Evolutionary conservation across 2,113 vertebrate species (phyloP).

Genomic region (Scalopus aquaticus): DNA sequence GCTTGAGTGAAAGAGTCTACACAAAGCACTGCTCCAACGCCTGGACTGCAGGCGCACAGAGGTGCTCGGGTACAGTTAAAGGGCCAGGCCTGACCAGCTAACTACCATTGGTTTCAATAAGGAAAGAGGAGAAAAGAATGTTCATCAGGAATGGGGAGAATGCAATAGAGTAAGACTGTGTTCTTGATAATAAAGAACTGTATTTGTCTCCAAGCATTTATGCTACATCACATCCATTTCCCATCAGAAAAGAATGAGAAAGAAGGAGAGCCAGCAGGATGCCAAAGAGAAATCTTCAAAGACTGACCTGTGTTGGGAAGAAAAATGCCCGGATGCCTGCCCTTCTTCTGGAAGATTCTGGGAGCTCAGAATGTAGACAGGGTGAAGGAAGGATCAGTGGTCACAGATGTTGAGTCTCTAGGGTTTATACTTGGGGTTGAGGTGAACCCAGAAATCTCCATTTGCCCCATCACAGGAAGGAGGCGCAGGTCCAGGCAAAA

Average conservation of each 20-base stretch:
- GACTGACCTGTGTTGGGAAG: background rate
- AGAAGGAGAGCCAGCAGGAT: background rate
- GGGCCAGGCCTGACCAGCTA: background rate
- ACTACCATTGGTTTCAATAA: background rate
- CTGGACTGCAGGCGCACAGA: background rate
- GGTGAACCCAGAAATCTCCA: background rate
- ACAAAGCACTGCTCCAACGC: background rate
- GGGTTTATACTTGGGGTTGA: background rate
- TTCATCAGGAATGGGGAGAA: background rate
- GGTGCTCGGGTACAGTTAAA: background rate
- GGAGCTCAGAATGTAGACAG: background rate
- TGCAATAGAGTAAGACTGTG: background rate
- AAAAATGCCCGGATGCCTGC: background rate
- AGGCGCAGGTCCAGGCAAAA: background rate
- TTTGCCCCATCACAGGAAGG: background rate
- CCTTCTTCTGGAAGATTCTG: background rate
- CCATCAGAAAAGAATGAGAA: background rate
- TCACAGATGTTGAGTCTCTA: background rate
- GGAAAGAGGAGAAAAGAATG: background rate
- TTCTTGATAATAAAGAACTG: background rate
- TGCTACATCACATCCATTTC: background rate
- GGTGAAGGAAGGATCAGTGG: background rate
- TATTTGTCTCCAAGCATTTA: background rate
- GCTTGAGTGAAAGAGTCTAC: background rate
- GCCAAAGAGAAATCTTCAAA: background rate